phyloP scores from a whole-genome alignment of 2,797 vertebrate genomes.

The Tinamus major region DNA sequence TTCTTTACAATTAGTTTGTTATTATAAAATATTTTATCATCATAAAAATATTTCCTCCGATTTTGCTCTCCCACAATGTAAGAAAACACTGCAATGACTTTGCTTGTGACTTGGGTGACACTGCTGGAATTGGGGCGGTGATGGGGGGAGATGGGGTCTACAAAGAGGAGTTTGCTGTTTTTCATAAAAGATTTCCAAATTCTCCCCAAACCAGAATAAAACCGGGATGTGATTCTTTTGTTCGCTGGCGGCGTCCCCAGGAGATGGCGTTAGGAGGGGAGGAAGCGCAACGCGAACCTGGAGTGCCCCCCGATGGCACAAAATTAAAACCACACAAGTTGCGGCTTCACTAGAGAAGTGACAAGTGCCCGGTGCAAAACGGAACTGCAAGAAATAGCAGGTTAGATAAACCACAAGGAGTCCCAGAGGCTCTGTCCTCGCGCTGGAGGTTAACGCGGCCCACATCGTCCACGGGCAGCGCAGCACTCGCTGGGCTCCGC shows the following conservation, averaged over 20 bases:
- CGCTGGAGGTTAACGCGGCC: background rate
- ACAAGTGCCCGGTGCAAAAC: too few species aligned
- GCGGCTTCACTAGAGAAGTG: background rate
- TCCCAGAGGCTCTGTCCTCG: background rate
- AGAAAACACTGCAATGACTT: background rate
- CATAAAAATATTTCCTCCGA: background rate
- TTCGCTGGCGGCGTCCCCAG: background rate
- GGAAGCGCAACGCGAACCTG: background rate
- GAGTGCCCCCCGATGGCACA: conserved; percentile 50
- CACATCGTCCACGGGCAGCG: fast-evolving
- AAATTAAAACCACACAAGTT: background rate
- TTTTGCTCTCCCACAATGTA: background rate
- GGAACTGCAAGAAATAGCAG: fast-evolving
- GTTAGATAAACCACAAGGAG: fast-evolving
- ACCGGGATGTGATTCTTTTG: background rate
- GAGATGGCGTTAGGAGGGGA: background rate
- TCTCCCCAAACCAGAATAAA: background rate
- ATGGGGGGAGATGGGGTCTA: background rate
- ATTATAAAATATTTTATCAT: background rate
- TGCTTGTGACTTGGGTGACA: background rate
- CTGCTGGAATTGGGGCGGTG: fast-evolving
- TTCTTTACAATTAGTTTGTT: background rate
- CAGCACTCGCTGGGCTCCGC: fast-evolving
- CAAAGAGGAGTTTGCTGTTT: background rate
- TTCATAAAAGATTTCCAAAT: background rate